Evolutionary conservation across 2,797 vertebrate species (phyloP), one percentile per base, ranked within the genome.

Genomic region (Coreius guichenoti): DNA sequence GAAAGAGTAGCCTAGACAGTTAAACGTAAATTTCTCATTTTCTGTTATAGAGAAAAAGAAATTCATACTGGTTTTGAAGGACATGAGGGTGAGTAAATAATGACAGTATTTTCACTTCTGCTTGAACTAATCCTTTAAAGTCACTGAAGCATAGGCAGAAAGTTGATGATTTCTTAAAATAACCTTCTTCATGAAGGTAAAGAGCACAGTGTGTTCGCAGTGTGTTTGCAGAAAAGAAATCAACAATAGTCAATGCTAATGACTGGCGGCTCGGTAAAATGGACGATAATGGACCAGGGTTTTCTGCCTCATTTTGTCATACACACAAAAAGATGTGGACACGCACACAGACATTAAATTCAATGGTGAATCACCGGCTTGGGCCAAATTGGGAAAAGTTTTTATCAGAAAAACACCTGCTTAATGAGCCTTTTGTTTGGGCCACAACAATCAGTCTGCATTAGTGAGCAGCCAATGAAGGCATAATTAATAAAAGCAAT

Each of bases 351-450:
- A 54, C 76, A 76, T 70, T 76, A 31, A 14, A 36, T 33, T 43
- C n/a, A 69, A 65, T 51, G 14, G 29, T 43, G 45, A 33, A 56
- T 81, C 51, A 72, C 33, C 79, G 54, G 74, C 58, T 76, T 29
- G 43, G 65, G n/a, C 79, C 70, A 90, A 91, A 83, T 13, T 78
- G 61, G 39, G 23, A 89, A 90, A 89, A 88, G 19, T 84, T 88
- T 88, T 43, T 78, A 91, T 92, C 87, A 91, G 90, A 92, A 81
- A 89, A 39, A 16, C 89, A 90, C 88, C 86, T 86, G 89, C 89
- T 88, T 91, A 92, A 91, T 90, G 89, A 90, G 85, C 54, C 87
- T 89, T 87, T 89, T 89, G 83, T 90, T 89, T 86, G 63, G 78
- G 87, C 86, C 61, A 87, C 73, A 81, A 88, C 82, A 87, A 89